phyloP scores from a whole-genome alignment of 2,797 vertebrate species.

The Pipistrellus kuhlii region DNA sequence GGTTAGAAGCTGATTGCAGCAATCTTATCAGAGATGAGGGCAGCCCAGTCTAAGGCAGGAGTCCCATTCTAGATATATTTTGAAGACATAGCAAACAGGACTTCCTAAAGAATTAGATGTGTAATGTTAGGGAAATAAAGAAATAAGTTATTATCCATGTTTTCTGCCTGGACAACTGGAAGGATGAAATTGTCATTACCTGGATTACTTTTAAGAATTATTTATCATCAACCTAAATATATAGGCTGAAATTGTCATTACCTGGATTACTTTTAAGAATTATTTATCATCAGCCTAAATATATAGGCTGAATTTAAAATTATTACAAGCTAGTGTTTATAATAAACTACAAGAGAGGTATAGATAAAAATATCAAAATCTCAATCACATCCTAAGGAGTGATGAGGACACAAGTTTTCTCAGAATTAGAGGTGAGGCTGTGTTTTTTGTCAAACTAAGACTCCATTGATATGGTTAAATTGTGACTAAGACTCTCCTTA shows the following conservation, averaged over 20 bases:
- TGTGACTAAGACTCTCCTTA: constrained; percentile 21
- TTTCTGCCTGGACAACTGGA: neutral
- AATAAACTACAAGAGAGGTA: neutral
- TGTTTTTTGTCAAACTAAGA: constrained; percentile 7
- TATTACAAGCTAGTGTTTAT: neutral
- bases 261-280: neutral
- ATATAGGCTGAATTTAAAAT: neutral
- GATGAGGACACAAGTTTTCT: neutral
- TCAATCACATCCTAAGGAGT: neutral
- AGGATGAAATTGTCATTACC: neutral
- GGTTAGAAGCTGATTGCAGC: neutral
- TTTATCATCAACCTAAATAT: neutral
- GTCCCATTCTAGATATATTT: neutral
- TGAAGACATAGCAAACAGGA: neutral
- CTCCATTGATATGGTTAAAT: constrained; percentile 22
- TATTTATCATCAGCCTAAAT: neutral
- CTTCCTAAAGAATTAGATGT: neutral
- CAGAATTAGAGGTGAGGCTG: neutral
- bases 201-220: neutral
- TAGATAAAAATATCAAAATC: neutral
- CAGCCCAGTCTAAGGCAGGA: neutral
- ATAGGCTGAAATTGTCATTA: neutral
- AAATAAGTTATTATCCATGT: neutral
- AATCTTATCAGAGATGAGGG: neutral
- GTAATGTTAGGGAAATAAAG: neutral